Conservation (phyloP, 2,113 vertebrate genomes). For the Clarias magur region DNA sequence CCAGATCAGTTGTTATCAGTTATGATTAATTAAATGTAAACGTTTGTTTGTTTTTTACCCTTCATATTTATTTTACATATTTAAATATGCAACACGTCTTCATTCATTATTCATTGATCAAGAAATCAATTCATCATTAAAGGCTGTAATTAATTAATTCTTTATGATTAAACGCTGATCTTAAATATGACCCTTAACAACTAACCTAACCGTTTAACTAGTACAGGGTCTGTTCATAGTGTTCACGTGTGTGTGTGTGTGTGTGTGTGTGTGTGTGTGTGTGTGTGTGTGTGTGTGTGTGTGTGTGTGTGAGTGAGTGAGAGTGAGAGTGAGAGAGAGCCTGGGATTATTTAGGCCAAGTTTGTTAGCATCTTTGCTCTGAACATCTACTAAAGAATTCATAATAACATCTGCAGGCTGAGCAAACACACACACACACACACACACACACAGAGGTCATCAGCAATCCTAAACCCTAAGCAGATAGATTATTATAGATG, state of each 20-base stretch:
- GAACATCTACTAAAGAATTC: not conserved
- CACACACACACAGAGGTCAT: not conserved
- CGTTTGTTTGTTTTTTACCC: too few species aligned
- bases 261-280: constrained; percentile 8
- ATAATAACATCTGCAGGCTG: constrained; percentile 26
- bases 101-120: not conserved
- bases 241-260: not conserved
- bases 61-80: not conserved
- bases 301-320: not conserved
- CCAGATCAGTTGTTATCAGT: not conserved
- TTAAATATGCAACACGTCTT: too few species aligned
- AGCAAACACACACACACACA: not conserved
- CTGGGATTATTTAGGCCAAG: constrained; percentile 22
- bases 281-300: constrained; percentile 1
- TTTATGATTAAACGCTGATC: not conserved
- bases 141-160: not conserved
- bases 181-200: not conserved
- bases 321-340: not conserved
- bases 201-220: not conserved
- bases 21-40: not conserved
- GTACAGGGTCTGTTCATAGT: not conserved
- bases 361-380: constrained; percentile 24
- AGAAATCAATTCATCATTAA: not conserved
- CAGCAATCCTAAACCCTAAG: too few species aligned
- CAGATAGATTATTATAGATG: too few species aligned